Conservation (phyloP, 2,113 vertebrate species). For the Oophaga pumilio region DNA sequence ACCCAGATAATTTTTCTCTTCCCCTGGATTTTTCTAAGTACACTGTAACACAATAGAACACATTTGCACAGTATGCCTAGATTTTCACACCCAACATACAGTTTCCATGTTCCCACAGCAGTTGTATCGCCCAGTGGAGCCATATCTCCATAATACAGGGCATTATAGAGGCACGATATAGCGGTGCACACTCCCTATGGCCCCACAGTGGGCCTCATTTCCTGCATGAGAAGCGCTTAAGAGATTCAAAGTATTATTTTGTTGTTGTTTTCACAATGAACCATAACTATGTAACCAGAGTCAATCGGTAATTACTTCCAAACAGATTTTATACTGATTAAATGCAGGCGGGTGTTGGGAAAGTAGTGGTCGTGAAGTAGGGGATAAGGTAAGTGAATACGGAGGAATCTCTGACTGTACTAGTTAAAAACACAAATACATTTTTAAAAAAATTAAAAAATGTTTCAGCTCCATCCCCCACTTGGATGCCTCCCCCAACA, state of each 20-base stretch:
- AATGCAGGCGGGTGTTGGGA: slow-evolving; percentile 1
- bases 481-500: slow-evolving; percentile 33
- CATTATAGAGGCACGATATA: background rate
- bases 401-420: background rate
- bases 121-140: background rate
- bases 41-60: no score
- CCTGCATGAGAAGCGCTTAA: background rate
- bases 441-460: background rate
- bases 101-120: background rate
- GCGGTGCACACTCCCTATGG: background rate
- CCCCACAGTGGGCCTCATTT: background rate
- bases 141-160: background rate
- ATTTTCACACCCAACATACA: no score
- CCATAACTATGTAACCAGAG: background rate
- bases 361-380: background rate
- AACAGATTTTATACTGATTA: slow-evolving; percentile 8
- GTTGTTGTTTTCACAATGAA: background rate
- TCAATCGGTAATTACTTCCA: background rate
- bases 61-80: no score
- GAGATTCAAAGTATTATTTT: background rate
- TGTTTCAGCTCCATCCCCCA: slow-evolving; percentile 26
- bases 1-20: no score
- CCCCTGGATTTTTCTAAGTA: no score
- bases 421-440: background rate
- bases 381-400: background rate